A percentile compares a stretch with the other conserved stretches of the same genome.
Evolutionary conservation across 1,140 invertebrate species (phyloP).

Genomic region (Solen grandis): DNA sequence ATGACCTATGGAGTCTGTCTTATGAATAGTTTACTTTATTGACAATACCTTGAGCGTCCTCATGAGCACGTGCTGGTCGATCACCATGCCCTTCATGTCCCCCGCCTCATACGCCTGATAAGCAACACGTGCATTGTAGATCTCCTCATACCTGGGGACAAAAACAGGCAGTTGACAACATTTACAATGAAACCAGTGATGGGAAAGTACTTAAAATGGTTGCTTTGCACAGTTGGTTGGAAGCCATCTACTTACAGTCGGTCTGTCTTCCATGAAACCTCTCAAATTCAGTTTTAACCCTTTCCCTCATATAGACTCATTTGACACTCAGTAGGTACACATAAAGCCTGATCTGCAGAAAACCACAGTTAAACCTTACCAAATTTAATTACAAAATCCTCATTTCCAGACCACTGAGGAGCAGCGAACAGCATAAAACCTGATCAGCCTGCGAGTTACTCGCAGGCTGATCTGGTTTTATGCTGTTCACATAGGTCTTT

Average conservation of each 20-base stretch:
- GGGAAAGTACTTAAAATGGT: neutral
- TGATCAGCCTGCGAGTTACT: no score
- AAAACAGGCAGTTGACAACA: neutral
- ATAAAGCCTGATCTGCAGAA: no score
- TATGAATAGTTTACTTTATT: no score
- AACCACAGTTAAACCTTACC: no score
- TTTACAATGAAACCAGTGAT: neutral
- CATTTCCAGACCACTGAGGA: no score
- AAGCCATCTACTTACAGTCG: neutral
- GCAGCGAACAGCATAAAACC: no score
- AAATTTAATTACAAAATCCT: no score
- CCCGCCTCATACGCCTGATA: conserved; percentile 71
- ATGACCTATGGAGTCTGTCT: no score
- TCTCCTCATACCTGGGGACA: conserved; percentile 68
- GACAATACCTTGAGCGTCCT: conserved; percentile 73
- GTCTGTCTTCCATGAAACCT: neutral
- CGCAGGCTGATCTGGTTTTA: no score
- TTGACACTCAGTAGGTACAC: neutral
- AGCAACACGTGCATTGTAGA: conserved; percentile 67
- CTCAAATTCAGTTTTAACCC: neutral
- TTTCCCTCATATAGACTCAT: neutral
- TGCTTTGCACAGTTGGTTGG: neutral
- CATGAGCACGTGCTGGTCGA: conserved; percentile 65
- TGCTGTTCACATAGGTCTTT: no score
- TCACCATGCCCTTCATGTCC: conserved; percentile 71